These are phyloP conservation scores for Macrotus californicus DNA, from an alignment of 2,113 vertebrate genomes.

Conservation along the genomic window DNA sequence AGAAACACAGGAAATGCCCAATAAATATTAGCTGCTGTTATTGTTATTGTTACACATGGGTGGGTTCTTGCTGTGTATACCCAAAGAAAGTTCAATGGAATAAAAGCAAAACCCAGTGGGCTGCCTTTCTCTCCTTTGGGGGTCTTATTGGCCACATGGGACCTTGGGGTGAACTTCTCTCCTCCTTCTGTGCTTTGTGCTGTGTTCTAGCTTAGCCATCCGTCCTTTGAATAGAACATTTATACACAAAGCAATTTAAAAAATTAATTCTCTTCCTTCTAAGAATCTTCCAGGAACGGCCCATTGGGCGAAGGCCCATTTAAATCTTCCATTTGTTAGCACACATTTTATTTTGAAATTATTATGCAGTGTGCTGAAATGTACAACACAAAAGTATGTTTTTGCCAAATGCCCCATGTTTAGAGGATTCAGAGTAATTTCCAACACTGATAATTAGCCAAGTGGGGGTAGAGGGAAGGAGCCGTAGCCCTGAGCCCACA, in stretches of 20 bases:
- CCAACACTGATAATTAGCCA: background rate
- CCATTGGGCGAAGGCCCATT: too few species aligned
- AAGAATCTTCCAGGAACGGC: background rate
- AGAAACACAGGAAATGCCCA: background rate
- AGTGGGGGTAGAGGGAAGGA: background rate
- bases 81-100: background rate
- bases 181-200: background rate
- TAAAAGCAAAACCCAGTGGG: background rate
- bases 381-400: background rate
- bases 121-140: background rate
- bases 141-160: background rate
- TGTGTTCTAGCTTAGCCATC: background rate
- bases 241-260: background rate
- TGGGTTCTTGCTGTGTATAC: background rate
- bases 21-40: background rate
- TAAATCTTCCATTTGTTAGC: background rate
- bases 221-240: background rate
- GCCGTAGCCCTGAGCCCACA: background rate
- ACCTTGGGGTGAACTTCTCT: background rate
- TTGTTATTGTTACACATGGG: background rate
- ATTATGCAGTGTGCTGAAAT: background rate
- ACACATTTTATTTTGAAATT: background rate
- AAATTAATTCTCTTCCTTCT: background rate
- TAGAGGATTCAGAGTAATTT: background rate
- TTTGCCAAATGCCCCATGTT: background rate